Evolutionary conservation across 2,888 invertebrate genomes (phyloP), one percentile per base, ranked within the genome.

Genomic region (Caenorhabditis virilis): DNA sequence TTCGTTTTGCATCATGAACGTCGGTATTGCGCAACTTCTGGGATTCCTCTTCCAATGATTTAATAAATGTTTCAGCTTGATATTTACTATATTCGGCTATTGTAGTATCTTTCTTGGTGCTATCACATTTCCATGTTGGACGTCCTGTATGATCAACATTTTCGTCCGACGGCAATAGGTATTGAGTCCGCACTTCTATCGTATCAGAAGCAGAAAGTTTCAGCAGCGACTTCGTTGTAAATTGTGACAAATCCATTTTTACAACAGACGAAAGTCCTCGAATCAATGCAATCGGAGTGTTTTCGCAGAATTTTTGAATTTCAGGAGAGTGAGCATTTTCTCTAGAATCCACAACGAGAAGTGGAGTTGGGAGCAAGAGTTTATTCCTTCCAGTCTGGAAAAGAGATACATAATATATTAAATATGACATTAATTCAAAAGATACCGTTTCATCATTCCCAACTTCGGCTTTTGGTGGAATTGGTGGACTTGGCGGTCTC

Each of bases 81-180:
- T 98, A 98, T 85, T 94, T 93, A 25, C 97, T 97, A 86, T 97
- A 98, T 86, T 95, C 92, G 54, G 92, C 91, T 78, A 98, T 92
- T 1, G 95, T 94, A 42, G 97, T 95, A 84, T 93, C 94, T 50
- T 92, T 91, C 76, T 95, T 88, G 84, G 92, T 93, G 67, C 92
- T 93, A 26, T 93, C 91, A 86, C 95, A 97, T 1, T 91, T 90
- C 98, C 98, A 98, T 1, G 78, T 78, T 46, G 91, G 91, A 43
- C 90, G 88, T 2, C 91, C 90, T 23, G 80, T 75, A 53, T 89
- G 88, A 30, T 90, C 88, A 84, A 97, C 94, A 86, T 99, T 99
- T 86, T 95, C 94, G 85, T 98, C 97, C 23, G 94, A 92, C 85
- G 95, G 95, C 86, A 93, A 91, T 35, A 66, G 69, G 70, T 93